Conservation (phyloP, 1,140 invertebrate species). For the Anastrepha ludens region DNA sequence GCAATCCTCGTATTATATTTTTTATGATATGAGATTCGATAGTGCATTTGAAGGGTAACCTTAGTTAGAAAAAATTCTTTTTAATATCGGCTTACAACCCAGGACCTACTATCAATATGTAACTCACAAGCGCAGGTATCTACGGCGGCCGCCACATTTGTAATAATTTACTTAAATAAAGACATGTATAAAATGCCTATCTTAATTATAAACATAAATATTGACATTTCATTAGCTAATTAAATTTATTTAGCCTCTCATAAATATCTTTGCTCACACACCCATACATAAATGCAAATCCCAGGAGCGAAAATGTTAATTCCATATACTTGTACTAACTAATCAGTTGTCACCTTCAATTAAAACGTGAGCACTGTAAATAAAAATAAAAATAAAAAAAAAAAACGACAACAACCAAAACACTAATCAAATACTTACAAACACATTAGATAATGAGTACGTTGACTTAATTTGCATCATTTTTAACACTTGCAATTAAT, state of each 20-base stretch:
- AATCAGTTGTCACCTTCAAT: slow-evolving; percentile 53
- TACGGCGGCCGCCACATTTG: too few relatives aligned
- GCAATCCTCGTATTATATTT: too few relatives aligned
- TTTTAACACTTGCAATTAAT: slow-evolving; percentile 36
- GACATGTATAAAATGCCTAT: too few relatives aligned
- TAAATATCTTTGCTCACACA: neutral
- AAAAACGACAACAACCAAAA: slow-evolving; percentile 24
- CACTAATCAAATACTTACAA: slow-evolving; percentile 9
- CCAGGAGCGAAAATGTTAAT: neutral
- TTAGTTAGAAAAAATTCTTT: too few relatives aligned
- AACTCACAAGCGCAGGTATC: too few relatives aligned
- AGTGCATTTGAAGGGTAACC: too few relatives aligned
- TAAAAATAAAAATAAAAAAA: neutral
- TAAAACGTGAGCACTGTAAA: neutral
- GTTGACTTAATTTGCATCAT: slow-evolving; percentile 36
- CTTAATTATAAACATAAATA: neutral
- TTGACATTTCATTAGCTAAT: neutral
- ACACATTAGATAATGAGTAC: slow-evolving; percentile 34
- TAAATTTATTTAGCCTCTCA: neutral
- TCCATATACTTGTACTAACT: neutral
- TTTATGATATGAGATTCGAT: too few relatives aligned
- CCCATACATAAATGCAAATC: neutral
- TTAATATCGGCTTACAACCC: too few relatives aligned
- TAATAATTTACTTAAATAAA: too few relatives aligned
- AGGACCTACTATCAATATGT: too few relatives aligned